Base-by-base conservation (phyloP, 2,888 invertebrate genomes). In the Eupithecia inturbata region DNA sequence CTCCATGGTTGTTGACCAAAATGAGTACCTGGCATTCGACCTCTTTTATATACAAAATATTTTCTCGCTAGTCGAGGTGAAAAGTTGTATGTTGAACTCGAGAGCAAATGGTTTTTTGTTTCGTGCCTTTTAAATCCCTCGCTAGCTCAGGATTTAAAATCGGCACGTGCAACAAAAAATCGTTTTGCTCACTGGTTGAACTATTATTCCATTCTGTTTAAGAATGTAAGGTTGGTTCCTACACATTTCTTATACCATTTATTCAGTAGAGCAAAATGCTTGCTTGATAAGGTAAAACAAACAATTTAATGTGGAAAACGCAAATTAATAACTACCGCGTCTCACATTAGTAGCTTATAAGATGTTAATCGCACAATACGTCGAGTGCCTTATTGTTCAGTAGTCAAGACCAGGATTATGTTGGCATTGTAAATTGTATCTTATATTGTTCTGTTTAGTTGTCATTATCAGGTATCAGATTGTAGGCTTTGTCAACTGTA, bases 401-500 rank as follows among this genome's bases (percentile, higher is more conserved):
- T 31, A 28, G 36, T 64, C 63, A 36, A 64, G 63, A 60, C 10
- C 63, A 31, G n/a, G 33, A 33, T n/a, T 31, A 63, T 63, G 31
- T 19, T 64, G 63, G 9, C 63, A 64, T 33, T 33, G 22, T 33
- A 36, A 64, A 64, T 64, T 64, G 36, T 64, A 64, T 33, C 36
- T 4, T 64, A 64, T 64, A 33, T 33, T 64, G 36, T 64, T 33
- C 36, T 10, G 26, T 36, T 57, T 39, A n/a, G 14, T n/a, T 39
- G 39, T 41, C 66, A 26, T 26, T n/a, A 66, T 66, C 26, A 33
- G 60, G 16, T 60, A 72, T 68, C 53, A 57, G 26, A 57, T 57
- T 57, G 63, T 63, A 64, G 68, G 71, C 66, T 67, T 62, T 74
- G 53, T 69, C 57, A 57, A 64, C 63, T 70, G 60, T 68, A 70